Evolutionary conservation across 2,113 vertebrate genomes (phyloP), one percentile per base, ranked within the genome.

Genomic region (Poecile atricapillus): DNA sequence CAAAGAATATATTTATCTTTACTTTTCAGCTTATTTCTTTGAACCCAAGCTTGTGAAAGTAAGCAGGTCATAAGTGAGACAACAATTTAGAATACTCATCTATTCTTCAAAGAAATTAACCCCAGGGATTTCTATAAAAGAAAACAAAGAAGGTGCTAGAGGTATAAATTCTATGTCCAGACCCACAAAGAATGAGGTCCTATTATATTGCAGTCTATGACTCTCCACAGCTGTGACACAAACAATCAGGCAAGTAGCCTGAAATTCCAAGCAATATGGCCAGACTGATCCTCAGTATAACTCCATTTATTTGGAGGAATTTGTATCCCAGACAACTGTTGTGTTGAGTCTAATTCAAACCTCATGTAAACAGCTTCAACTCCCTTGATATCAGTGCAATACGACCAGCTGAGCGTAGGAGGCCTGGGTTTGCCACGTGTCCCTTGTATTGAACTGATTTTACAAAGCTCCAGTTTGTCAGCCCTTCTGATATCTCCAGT

Each of bases 381-480:
- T 92, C 79, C 82, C 79, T 78, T 71, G 71, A 55, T 74, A 83
- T 27, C 63, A 56, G 31, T 71, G 64, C 50, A 93, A 59, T 74
- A 83, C 0, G 0, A 94, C 33, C 55, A 74, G 46, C 33, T 77
- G 93, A 71, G 43, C 0, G 0, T 15, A 27, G 49, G 47, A 92
- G 60, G 28, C 37, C 64, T 90, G 90, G 58, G 94, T 78, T 88
- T 78, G 71, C 59, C 52, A 83, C 7, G 5, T 84, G 49, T 59
- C 67, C 58, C 50, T 74, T 65, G 33, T 37, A 75, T 33, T 55
- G 82, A 88, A 90, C 59, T 81, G 90, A 90, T 95, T 88, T 90
- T 90, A 79, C 76, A 77, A 90, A 96, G 75, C 71, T 88, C 75
- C 35, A 28, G 63, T 88, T 86, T 96, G 85, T 93, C 90, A 96